A percentile compares a stretch with the other conserved stretches of the same genome.
Evolutionary conservation across 2,113 vertebrate genomes (phyloP).

Genomic region (Phalacrocorax aristotelis): DNA sequence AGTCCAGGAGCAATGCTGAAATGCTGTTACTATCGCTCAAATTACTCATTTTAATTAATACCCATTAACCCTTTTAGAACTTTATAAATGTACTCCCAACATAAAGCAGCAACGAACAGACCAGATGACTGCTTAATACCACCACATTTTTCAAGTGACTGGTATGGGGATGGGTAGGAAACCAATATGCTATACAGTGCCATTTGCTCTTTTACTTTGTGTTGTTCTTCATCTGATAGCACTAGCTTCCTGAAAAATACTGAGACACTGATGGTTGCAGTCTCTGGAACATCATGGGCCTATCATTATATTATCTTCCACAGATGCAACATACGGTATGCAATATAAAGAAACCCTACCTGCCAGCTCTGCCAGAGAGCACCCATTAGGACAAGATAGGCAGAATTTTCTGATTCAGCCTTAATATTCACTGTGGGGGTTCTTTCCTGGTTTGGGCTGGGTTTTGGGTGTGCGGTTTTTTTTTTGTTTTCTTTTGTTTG

Average conservation of each 20-base stretch:
- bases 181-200: rapidly evolving
- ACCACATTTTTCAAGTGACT: neutral
- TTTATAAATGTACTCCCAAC: neutral
- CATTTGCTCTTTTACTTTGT: neutral
- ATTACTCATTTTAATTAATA: neutral
- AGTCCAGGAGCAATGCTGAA: neutral
- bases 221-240: neutral
- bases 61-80: neutral
- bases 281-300: neutral
- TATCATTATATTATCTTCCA: neutral
- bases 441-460: neutral
- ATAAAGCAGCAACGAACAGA: neutral
- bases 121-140: neutral
- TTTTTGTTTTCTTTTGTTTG: too few relatives aligned
- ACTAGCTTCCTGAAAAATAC: neutral
- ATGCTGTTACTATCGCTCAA: neutral
- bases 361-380: neutral
- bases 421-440: neutral
- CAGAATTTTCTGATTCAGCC: neutral
- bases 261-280: neutral
- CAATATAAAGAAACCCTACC: neutral
- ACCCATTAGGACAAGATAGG: neutral
- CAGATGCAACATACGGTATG: neutral
- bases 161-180: rapidly evolving
- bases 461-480: neutral